Evolutionary conservation across 2,113 vertebrate genomes (phyloP).

Genomic region (Struthio camelus): DNA sequence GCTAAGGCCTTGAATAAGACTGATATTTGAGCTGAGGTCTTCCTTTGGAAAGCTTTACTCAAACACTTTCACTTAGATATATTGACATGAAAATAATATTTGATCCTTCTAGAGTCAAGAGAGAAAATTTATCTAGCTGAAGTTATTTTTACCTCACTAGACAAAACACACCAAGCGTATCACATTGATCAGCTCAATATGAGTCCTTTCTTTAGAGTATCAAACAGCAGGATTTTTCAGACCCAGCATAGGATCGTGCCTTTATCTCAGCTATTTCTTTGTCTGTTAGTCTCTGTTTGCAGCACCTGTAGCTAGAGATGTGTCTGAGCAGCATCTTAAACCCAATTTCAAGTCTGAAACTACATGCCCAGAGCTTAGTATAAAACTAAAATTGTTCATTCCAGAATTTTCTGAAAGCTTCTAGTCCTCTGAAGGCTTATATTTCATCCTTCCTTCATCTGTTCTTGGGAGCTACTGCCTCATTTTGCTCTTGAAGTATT

Average conservation of each 20-base stretch:
- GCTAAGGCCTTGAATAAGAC: not conserved
- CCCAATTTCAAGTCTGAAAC: not conserved
- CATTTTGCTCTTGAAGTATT: not conserved
- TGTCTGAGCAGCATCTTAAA: not conserved
- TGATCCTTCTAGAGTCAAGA: not conserved
- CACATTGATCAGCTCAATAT: not conserved
- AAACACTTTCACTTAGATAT: not conserved
- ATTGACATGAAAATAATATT: not conserved
- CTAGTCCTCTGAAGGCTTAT: not conserved
- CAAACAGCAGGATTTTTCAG: not conserved
- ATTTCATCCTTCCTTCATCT: conserved; percentile 18
- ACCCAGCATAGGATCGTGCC: not conserved
- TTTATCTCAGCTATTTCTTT: not conserved
- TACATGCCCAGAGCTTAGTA: not conserved
- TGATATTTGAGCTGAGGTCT: not conserved
- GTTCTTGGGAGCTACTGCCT: not conserved
- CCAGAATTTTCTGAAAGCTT: conserved; percentile 3
- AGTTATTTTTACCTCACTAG: not conserved
- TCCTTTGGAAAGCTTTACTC: not conserved
- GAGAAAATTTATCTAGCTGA: not conserved
- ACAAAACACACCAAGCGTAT: not conserved
- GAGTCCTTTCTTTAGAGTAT: not conserved
- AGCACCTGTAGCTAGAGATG: not conserved
- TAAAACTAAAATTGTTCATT: conserved; percentile 43
- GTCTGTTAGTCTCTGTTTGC: not conserved